Evolutionary conservation across 2,797 vertebrate genomes (phyloP).

Genomic region (Otolemur crassicaudatus): DNA sequence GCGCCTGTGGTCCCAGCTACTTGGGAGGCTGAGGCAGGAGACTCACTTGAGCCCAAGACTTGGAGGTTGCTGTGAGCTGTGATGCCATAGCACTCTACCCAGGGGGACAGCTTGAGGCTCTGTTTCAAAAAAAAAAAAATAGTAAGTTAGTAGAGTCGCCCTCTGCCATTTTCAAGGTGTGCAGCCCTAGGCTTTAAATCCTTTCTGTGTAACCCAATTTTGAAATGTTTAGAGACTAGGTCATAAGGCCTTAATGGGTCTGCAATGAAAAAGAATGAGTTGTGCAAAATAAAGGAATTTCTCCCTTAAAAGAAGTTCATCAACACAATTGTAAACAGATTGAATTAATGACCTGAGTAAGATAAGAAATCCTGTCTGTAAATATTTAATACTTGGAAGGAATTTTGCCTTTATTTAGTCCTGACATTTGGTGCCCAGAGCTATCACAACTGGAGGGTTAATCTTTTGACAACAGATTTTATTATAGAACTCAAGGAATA

Average conservation of each 20-base stretch:
- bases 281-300: not conserved
- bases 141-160: too few relatives aligned
- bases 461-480: not conserved
- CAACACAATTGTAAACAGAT: conserved; percentile 48
- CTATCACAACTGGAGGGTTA: not conserved
- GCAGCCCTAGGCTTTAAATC: not conserved
- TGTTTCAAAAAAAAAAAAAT: too few relatives aligned
- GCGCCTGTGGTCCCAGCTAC: too few relatives aligned
- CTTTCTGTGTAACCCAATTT: conserved; percentile 31
- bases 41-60: too few relatives aligned
- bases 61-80: too few relatives aligned
- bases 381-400: conserved; percentile 35
- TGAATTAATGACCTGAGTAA: not conserved
- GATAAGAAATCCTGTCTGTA: not conserved
- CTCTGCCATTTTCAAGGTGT: not conserved
- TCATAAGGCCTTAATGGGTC: not conserved
- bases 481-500: conserved; percentile 45
- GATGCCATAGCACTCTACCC: too few relatives aligned
- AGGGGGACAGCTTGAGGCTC: too few relatives aligned
- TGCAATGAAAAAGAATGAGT: conserved; percentile 4
- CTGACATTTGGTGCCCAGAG: not conserved
- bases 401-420: conserved; percentile 52
- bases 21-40: too few relatives aligned
- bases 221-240: conserved; percentile 37
- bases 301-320: conserved; percentile 7